Evolutionary conservation across 2,888 invertebrate genomes (phyloP), one percentile per base, ranked within the genome.

Genomic region (Cheilosia vulpina): DNA sequence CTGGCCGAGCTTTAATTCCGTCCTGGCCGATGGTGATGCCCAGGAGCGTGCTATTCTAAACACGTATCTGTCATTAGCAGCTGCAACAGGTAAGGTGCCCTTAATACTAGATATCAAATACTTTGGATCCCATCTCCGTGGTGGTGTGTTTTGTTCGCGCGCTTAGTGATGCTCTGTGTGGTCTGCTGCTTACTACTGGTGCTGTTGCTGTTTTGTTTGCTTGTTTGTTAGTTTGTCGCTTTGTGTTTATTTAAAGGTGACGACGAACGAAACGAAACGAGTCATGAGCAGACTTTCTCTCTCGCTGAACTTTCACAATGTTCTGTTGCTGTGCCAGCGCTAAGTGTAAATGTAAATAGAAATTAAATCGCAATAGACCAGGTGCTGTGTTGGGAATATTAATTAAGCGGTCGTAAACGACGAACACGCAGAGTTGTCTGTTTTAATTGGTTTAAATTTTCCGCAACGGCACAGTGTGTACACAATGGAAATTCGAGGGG

Each of bases 1-100:
- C 93, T 99, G 98, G 98, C 99, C 99, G 0, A 98, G 98, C 82
- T 99, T 99, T 93, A 99, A 99, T 93, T 96, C 97, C 2, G 97
- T 96, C 0, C 94, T 96, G 69, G 94, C 96, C 31, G 93, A 93
- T 1, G 94, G 94, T 83, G 94, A 94, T 87, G 96, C 95, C 88
- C 96, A 96, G 88, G 95, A 96, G 89, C 94, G 98, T 80, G 98
- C 98, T 31, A 95, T 98, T 87, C 94, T 98, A 91, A 99, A 99
- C 94, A 98, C 99, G 1, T 98, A 98, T 90, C 93, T 98, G 84
- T 96, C 98, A 52, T 94, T 99, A 89, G 95, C 96, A 75, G 94
- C 97, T 38, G 93, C 94, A 88, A 94, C 94, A 90, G 94, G 94
- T 92, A 92, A 93, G 91, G n/a, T 47, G 43, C 19, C 9, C 21